Conservation (phyloP, 1,140 invertebrate species). For the Trachymyrmex cornetzi region DNA sequence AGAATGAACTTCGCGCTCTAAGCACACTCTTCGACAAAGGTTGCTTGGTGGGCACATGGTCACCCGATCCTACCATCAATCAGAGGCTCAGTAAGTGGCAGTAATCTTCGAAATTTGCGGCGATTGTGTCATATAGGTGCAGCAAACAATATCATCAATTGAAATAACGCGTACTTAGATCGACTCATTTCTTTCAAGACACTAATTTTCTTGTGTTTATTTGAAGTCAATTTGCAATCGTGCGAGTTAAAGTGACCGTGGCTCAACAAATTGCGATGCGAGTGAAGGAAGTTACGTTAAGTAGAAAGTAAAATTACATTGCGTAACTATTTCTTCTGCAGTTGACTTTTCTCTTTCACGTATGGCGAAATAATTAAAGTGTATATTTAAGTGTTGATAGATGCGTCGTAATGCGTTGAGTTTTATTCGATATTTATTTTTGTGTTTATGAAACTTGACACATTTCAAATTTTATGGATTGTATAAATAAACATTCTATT, state of each 20-base stretch:
- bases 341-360: constrained; percentile 1
- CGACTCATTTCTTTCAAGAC: neutral
- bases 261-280: neutral
- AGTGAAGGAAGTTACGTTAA: constrained; percentile 2
- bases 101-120: constrained; percentile 28
- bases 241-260: neutral
- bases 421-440: neutral
- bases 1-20: constrained; percentile 91
- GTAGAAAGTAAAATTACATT: constrained; percentile 26
- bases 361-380: neutral
- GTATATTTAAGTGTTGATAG: neutral
- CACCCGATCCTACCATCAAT: constrained; percentile 90
- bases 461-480: neutral
- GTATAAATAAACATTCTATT: neutral
- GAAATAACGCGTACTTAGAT: neutral
- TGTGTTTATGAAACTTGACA: neutral
- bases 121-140: constrained; percentile 9
- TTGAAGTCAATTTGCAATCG: neutral
- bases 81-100: constrained; percentile 89
- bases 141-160: constrained; percentile 20
- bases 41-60: constrained; percentile 93
- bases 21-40: constrained; percentile 91
- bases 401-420: neutral
- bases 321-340: neutral
- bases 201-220: neutral